Evolutionary conservation across 2,113 vertebrate genomes (phyloP).

Genomic region (Pelecanoides urinatrix): DNA sequence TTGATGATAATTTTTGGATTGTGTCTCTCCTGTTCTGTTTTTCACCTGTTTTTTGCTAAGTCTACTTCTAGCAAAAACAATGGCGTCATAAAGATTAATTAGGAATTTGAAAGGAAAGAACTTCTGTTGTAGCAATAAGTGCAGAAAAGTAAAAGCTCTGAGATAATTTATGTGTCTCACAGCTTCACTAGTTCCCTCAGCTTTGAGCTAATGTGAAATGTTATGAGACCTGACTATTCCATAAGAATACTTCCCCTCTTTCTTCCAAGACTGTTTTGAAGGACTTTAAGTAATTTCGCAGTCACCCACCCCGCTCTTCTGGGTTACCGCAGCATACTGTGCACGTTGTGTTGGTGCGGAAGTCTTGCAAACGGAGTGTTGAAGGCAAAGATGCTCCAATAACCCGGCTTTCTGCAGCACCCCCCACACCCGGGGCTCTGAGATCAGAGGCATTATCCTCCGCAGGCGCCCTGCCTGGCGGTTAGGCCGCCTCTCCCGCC

Average conservation of each 20-base stretch:
- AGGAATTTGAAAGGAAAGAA: not conserved
- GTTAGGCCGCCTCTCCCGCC: not conserved
- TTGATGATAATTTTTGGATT: not conserved
- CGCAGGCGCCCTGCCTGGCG: not conserved
- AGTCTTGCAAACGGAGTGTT: not conserved
- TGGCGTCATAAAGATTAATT: not conserved
- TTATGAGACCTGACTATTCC: not conserved
- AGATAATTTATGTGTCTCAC: not conserved
- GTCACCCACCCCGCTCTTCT: not conserved
- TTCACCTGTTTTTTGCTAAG: not conserved
- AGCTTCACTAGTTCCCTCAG: not conserved
- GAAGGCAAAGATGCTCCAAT: not conserved
- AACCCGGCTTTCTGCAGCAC: not conserved
- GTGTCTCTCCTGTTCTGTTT: not conserved
- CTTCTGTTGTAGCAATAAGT: not conserved
- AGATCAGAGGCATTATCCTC: not conserved
- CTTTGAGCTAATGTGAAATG: not conserved
- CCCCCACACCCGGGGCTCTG: not conserved
- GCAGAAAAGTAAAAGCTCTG: not conserved
- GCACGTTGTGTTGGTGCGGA: accelerated
- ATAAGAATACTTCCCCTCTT: not conserved
- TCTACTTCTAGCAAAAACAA: not conserved
- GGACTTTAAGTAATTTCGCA: not conserved
- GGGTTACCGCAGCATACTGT: accelerated
- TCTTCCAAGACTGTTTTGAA: not conserved